phyloP scores from a whole-genome alignment of 2,113 vertebrate species.

The Dasyprocta punctata region DNA sequence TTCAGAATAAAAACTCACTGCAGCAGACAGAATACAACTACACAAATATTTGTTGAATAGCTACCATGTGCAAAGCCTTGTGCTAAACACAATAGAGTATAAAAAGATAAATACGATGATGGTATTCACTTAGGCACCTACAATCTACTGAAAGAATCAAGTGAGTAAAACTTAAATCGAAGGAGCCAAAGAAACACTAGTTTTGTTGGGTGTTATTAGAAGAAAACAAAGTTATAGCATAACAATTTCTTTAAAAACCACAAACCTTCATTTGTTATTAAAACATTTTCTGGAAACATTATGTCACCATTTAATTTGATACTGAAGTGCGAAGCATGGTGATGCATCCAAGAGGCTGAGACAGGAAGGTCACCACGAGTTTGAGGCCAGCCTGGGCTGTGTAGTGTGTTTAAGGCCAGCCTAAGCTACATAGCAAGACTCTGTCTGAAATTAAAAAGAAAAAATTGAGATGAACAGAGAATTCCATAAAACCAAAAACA shows the following conservation, averaged over 20 bases:
- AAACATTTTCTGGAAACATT: not conserved
- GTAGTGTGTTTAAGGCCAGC: not conserved
- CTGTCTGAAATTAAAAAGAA: not conserved
- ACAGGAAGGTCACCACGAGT: not conserved
- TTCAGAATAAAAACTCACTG: conserved; percentile 7
- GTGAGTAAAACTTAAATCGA: not conserved
- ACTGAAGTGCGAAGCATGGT: not conserved
- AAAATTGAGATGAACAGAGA: not conserved
- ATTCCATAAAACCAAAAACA: not conserved
- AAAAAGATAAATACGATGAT: not conserved
- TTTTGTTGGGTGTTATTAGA: not conserved
- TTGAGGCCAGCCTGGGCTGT: not conserved
- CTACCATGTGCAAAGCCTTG: not conserved
- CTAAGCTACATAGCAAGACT: not conserved
- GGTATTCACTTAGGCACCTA: not conserved
- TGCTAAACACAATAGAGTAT: not conserved
- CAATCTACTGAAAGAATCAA: not conserved
- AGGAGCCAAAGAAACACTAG: not conserved
- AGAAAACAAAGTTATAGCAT: not conserved
- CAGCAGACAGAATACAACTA: not conserved
- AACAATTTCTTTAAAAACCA: not conserved
- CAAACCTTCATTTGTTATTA: not conserved
- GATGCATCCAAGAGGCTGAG: not conserved
- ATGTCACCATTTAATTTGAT: not conserved
- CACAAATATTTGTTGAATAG: not conserved